These are phyloP conservation scores for Sipha flava DNA, from an alignment of 1,140 invertebrate species.

Conservation along the genomic window DNA sequence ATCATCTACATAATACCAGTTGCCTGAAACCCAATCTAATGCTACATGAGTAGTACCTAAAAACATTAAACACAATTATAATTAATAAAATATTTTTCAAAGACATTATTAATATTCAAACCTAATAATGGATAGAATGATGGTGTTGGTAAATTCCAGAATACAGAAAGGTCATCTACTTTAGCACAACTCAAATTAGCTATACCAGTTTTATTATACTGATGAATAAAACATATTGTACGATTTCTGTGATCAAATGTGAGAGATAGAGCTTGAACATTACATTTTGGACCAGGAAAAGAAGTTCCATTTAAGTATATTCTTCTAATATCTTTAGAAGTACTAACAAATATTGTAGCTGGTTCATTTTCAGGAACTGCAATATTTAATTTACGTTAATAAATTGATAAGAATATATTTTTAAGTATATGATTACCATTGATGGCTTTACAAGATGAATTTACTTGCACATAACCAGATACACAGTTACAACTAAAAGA, in stretches of 20 bases:
- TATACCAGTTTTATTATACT: constrained; percentile 46
- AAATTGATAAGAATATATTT: not conserved
- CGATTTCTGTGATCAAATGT: constrained; percentile 53
- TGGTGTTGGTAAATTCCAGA: constrained; percentile 51
- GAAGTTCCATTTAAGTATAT: constrained; percentile 49
- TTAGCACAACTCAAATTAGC: constrained; percentile 51
- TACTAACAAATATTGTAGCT: constrained; percentile 50
- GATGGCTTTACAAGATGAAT: constrained; percentile 52
- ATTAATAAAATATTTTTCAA: not conserved
- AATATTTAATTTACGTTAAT: constrained; percentile 36
- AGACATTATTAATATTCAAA: constrained; percentile 42
- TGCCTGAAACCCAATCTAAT: constrained; percentile 75
- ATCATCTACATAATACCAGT: constrained; percentile 78
- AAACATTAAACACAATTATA: constrained; percentile 33
- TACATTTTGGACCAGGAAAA: constrained; percentile 43
- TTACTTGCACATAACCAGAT: constrained; percentile 57
- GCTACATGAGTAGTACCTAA: constrained; percentile 61
- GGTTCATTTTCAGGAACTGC: constrained; percentile 48
- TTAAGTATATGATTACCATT: constrained; percentile 51
- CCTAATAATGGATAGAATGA: constrained; percentile 51
- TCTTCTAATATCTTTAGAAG: constrained; percentile 48
- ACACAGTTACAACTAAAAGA: constrained; percentile 68
- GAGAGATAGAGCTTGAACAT: constrained; percentile 46
- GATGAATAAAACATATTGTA: constrained; percentile 60
- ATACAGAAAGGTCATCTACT: constrained; percentile 51